phyloP scores from a whole-genome alignment of 2,797 vertebrate species.

The Ispidina picta region DNA sequence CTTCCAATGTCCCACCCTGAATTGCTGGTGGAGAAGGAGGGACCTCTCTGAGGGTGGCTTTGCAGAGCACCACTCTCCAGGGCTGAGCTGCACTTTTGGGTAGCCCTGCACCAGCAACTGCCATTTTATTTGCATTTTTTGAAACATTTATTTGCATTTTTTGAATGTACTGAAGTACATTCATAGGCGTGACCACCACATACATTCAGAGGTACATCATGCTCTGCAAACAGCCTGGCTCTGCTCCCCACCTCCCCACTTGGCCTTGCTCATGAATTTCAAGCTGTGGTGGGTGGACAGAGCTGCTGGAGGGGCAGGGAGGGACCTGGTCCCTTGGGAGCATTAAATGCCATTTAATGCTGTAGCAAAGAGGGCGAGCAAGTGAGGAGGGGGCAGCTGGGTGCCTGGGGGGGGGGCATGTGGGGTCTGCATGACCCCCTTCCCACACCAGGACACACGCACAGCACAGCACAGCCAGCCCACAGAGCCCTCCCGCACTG shows the following conservation, averaged over 20 bases:
- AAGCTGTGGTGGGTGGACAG: background rate
- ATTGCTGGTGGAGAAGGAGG: rapidly evolving
- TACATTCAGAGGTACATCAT: background rate
- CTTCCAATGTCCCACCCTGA: background rate
- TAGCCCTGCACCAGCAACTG: background rate
- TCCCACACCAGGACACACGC: rapidly evolving
- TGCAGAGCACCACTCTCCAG: background rate
- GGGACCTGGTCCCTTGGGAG: background rate
- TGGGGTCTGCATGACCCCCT: background rate
- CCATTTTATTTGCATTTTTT: background rate
- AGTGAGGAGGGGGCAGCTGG: background rate
- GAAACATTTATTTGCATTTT: no score
- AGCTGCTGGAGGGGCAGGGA: background rate
- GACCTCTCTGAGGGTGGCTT: background rate
- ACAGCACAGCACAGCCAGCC: background rate
- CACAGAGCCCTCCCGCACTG: rapidly evolving
- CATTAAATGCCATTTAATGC: background rate
- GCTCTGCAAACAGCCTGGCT: rapidly evolving
- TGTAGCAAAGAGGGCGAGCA: background rate
- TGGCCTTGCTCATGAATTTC: background rate
- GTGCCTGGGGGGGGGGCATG: rapidly evolving
- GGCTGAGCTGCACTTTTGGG: background rate
- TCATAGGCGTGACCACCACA: rapidly evolving
- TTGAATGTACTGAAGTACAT: background rate
- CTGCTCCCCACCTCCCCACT: background rate